Base-by-base conservation (phyloP, 2,113 vertebrate genomes). In the Peromyscus leucopus region DNA sequence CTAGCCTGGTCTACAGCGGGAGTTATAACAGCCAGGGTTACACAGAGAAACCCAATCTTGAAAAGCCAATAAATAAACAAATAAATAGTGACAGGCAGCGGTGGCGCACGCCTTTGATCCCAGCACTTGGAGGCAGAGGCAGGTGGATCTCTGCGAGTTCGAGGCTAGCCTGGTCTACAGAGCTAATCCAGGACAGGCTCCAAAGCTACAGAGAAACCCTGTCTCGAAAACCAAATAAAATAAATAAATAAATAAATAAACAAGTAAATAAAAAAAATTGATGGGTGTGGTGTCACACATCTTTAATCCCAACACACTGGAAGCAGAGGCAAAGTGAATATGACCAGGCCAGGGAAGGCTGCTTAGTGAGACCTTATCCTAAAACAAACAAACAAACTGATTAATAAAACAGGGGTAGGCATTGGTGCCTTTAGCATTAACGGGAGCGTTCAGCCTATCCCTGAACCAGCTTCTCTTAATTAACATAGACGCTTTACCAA, bases 401-500 rank as follows among this genome's bases (percentile, higher is more conserved):
- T 26, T 67, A 9, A 21, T 90, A 11, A 59, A 48, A 21, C 12
- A 11, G 42, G 33, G n/a, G 19, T 31, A 31, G 82, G 7, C 42
- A 31, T 71, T 19, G 5, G 4, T 36, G 16, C 59, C 57, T 26
- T 80, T 69, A 48, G 31, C 21, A 36, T 84, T 57, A 59, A 74
- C 48, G 24, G 65, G 65, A 61, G 69, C 22, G 76, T 55, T 63
- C 63, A 67, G 72, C 26, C 36, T 59, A 17, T 33, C 42, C 46
- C 48, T 1, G 11, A 1, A 11, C 21, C 65, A 19, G 31, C 46
- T n/a, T 48, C 80, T 61, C 16, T 76, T 55, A 63, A 74, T 39
- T 9, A 87, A 71, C 69, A 83, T 67, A 72, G 67, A 89, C 28
- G 78, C 78, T 99, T 99, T 98, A 99, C 99, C 99, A 46, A 99